Conservation (phyloP, 1,140 invertebrate species). For the Psilanteris sp. region DNA sequence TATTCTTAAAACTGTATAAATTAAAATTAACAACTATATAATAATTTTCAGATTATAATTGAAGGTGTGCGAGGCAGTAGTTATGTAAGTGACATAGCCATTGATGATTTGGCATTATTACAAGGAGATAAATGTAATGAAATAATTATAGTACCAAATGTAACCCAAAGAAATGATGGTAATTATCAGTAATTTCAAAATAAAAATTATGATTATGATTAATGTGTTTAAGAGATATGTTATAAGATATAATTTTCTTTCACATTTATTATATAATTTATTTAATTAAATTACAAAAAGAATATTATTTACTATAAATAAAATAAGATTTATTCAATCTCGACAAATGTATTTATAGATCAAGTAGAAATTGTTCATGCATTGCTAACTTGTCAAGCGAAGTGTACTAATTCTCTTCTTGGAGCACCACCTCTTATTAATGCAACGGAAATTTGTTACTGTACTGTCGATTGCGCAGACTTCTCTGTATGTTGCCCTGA, state of each 20-base stretch:
- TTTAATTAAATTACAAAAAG: too few relatives aligned
- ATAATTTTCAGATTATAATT: conserved; percentile 83
- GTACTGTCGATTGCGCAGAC: conserved; percentile 75
- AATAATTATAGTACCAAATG: conserved; percentile 36
- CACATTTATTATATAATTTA: too few relatives aligned
- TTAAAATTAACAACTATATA: conserved; percentile 6
- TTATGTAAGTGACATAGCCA: conserved; percentile 87
- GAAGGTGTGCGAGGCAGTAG: conserved; percentile 84
- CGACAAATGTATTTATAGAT: too few relatives aligned
- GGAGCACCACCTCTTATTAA: conserved; percentile 47
- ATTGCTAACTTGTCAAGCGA: conserved; percentile 72
- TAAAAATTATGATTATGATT: too few relatives aligned
- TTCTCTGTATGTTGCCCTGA: conserved; percentile 78
- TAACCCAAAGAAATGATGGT: conserved; percentile 65
- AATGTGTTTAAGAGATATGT: too few relatives aligned
- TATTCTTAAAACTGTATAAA: too few relatives aligned
- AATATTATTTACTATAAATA: too few relatives aligned
- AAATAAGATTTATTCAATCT: too few relatives aligned
- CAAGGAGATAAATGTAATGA: conserved; percentile 78
- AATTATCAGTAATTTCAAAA: too few relatives aligned
- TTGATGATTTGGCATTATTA: conserved; percentile 86
- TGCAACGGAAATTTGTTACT: conserved; percentile 72
- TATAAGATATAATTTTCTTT: too few relatives aligned
- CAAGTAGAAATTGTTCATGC: conserved; percentile 74
- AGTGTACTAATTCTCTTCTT: conserved; percentile 64